Evolutionary conservation across 2,888 invertebrate species (phyloP).

Genomic region (Stenodema calcarata): DNA sequence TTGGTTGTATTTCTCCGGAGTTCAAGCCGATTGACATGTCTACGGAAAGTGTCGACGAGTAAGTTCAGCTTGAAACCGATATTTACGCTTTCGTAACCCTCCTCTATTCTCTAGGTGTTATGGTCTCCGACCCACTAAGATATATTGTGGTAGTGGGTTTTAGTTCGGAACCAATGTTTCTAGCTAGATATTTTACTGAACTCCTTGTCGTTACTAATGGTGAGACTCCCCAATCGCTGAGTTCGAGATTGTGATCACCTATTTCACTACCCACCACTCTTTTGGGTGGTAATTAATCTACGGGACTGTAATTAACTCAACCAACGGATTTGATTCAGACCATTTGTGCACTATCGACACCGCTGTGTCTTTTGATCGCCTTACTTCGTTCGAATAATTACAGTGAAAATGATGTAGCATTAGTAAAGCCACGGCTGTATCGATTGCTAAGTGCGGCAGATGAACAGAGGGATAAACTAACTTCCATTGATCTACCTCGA

Average conservation of each 20-base stretch:
- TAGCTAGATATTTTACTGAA: too few species aligned
- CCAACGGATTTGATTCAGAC: too few species aligned
- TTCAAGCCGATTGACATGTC: not conserved
- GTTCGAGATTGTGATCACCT: too few species aligned
- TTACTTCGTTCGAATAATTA: not conserved
- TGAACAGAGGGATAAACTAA: not conserved
- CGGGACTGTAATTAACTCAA: too few species aligned
- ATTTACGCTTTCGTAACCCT: not conserved
- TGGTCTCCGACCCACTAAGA: not conserved
- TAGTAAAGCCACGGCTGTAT: not conserved
- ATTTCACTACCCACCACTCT: too few species aligned
- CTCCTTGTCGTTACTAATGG: too few species aligned
- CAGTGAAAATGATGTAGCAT: not conserved
- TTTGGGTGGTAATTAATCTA: too few species aligned
- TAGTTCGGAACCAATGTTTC: too few species aligned
- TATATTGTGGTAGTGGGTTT: too few species aligned
- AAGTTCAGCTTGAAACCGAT: not conserved
- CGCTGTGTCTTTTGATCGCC: too few species aligned
- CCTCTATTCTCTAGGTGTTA: not conserved
- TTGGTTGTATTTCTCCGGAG: not conserved
- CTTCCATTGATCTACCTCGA: not conserved
- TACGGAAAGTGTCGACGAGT: slow-evolving; percentile 29
- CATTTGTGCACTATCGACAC: too few species aligned
- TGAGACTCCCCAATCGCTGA: too few species aligned
- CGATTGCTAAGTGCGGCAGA: not conserved